Evolutionary conservation across 2,113 vertebrate genomes (phyloP).

Genomic region (Clarias magur): DNA sequence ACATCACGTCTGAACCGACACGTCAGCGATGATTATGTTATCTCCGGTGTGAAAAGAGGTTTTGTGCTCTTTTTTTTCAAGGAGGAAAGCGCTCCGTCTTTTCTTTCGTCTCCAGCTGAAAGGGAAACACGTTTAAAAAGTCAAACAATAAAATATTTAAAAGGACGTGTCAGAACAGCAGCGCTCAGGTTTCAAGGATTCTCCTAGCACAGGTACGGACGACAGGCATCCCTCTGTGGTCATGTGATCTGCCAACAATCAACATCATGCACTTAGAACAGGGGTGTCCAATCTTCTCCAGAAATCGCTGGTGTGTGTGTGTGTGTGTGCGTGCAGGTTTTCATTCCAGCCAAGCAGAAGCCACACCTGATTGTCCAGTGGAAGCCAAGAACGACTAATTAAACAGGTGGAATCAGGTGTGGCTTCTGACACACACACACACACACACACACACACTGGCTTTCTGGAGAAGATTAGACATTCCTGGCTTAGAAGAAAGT

Average conservation of each 20-base stretch:
- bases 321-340: no score
- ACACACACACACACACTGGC: no score
- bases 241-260: neutral
- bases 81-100: neutral
- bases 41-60: neutral
- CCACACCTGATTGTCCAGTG: no score
- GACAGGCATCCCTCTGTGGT: neutral
- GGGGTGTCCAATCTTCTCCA: no score
- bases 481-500: no score
- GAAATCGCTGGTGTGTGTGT: no score
- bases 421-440: no score
- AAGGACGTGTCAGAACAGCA: neutral
- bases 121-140: neutral
- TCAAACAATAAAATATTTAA: neutral
- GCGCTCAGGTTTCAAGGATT: neutral
- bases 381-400: no score
- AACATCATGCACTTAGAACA: no score
- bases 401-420: no score
- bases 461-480: no score
- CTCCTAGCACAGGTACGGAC: neutral
- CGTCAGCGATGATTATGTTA: neutral
- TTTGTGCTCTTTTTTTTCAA: neutral
- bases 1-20: neutral
- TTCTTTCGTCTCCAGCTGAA: neutral
- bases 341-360: no score